Percentiles rank a stretch among this genome's conserved stretches.
Conservation (phyloP, 2,113 vertebrate species). For the Elephantulus edwardii region DNA sequence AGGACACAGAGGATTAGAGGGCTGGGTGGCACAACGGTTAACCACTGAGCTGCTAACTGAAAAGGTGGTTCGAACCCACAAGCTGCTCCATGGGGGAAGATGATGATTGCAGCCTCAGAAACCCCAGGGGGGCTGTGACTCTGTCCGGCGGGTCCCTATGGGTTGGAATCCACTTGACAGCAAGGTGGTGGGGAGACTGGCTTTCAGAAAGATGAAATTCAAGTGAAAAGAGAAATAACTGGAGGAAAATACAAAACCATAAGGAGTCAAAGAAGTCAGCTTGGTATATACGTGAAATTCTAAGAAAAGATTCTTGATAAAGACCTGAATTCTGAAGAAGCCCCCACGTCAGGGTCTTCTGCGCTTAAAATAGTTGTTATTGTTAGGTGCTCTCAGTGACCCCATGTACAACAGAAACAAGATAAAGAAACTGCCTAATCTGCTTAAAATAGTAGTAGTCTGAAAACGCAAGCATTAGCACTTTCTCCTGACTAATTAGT, state of each 20-base stretch:
- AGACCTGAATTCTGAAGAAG: slow-evolving; percentile 46
- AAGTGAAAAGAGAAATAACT: background rate
- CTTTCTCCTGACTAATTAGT: slow-evolving; percentile 87
- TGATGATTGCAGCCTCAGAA: background rate
- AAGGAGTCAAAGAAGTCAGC: background rate
- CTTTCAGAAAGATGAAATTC: background rate
- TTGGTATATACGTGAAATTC: background rate
- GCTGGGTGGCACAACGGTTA: background rate
- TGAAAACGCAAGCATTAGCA: slow-evolving; percentile 81
- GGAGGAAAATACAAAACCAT: background rate
- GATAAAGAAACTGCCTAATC: no score
- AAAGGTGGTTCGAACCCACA: background rate
- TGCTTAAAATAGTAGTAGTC: slow-evolving; percentile 48
- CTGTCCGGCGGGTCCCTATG: background rate
- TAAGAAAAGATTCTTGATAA: background rate
- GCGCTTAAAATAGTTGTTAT: slow-evolving; percentile 3
- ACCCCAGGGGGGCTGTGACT: background rate
- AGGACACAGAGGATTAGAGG: background rate
- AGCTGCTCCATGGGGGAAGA: background rate
- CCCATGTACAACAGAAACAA: no score
- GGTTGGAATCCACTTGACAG: background rate
- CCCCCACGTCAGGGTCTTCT: slow-evolving; percentile 28
- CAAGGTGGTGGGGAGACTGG: background rate
- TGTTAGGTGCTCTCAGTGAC: no score
- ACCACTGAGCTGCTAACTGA: background rate